Evolutionary conservation across 2,888 invertebrate genomes (phyloP).

Genomic region (Anthophora plumipes): DNA sequence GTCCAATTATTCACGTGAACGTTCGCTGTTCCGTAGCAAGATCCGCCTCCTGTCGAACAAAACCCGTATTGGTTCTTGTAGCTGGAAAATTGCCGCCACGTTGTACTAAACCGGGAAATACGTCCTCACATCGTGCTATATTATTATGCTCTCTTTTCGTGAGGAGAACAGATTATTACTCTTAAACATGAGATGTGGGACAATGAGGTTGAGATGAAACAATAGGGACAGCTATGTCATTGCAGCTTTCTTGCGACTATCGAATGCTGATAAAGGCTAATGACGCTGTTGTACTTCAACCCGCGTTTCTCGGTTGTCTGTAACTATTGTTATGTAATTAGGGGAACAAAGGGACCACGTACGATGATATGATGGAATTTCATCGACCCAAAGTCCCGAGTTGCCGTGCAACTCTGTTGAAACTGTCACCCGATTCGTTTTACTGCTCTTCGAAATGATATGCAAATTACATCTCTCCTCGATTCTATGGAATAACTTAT

Average conservation of each 20-base stretch:
- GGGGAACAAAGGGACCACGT: constrained; percentile 25
- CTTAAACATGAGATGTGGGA: not conserved
- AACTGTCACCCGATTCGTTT: not conserved
- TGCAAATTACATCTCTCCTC: not conserved
- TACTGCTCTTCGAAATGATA: not conserved
- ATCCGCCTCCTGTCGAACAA: no score
- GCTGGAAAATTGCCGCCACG: constrained; percentile 11
- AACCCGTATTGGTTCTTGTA: constrained; percentile 19
- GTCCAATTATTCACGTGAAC: constrained; percentile 1
- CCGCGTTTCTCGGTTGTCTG: constrained; percentile 1
- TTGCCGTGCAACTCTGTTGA: not conserved
- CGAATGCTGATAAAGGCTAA: constrained; percentile 58
- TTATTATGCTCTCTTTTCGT: no score
- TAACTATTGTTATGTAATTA: constrained; percentile 53
- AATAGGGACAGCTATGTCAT: constrained; percentile 35
- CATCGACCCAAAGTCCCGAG: not conserved
- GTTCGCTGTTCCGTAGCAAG: not conserved
- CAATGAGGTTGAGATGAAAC: not conserved
- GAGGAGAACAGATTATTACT: not conserved
- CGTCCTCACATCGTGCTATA: no score
- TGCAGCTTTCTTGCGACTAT: constrained; percentile 46
- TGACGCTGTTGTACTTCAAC: constrained; percentile 47
- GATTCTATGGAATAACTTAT: not conserved
- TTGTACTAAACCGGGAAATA: no score
- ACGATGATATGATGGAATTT: constrained; percentile 5